phyloP scores from a whole-genome alignment of 1,140 invertebrate species.

The Pararge aegeria region DNA sequence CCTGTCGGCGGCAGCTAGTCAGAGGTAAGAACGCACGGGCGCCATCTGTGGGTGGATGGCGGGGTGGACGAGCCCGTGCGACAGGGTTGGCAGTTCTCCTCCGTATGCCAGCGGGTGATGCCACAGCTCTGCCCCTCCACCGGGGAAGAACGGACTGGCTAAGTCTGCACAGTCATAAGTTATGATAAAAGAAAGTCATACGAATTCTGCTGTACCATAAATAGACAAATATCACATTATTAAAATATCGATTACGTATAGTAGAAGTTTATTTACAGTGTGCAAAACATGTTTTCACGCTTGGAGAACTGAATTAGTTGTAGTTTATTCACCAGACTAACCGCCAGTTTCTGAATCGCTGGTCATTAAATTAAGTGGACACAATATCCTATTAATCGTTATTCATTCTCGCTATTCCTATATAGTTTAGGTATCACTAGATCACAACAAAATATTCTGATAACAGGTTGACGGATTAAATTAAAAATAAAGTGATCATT shows the following conservation, averaged over 20 bases:
- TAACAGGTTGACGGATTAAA: too few relatives aligned
- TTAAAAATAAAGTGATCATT: too few relatives aligned
- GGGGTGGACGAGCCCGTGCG: constrained; percentile 95
- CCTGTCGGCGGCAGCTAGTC: constrained; percentile 96
- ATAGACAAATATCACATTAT: not conserved
- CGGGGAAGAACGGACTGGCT: constrained; percentile 96
- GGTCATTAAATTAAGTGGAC: too few relatives aligned
- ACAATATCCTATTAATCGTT: too few relatives aligned
- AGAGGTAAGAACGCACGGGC: constrained; percentile 96
- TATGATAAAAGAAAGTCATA: not conserved
- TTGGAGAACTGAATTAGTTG: constrained; percentile 8
- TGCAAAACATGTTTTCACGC: constrained; percentile 59
- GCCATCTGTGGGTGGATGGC: constrained; percentile 98
- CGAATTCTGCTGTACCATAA: too few relatives aligned
- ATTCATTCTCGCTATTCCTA: too few relatives aligned
- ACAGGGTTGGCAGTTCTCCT: constrained; percentile 91
- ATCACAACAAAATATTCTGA: too few relatives aligned
- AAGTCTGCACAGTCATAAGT: constrained; percentile 83
- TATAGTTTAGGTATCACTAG: too few relatives aligned
- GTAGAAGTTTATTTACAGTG: constrained; percentile 64
- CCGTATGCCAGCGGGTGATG: constrained; percentile 92
- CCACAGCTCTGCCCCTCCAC: constrained; percentile 91
- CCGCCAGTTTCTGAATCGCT: too few relatives aligned
- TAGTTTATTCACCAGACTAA: not conserved
- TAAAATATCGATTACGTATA: not conserved